Evolutionary conservation across 1,140 invertebrate species (phyloP), one percentile per base, ranked within the genome.

Genomic region (Aradophagus sp.): DNA sequence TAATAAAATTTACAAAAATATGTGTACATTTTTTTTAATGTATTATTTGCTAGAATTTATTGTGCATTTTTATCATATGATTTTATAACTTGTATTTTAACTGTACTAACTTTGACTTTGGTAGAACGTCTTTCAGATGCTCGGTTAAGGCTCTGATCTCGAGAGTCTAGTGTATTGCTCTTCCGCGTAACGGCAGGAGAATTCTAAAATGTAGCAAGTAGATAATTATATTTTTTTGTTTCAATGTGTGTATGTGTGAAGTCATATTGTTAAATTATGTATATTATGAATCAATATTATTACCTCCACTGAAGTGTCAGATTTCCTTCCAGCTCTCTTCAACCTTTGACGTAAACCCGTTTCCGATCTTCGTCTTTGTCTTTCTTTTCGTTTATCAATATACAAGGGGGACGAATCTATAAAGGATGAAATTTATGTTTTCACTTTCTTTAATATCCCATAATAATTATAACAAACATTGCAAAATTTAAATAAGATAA

Each of bases 301-400:
- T 75, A 88, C 87, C 80, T 88, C 87, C 1, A 66, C 61, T 8
- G 74, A 68, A 36, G 65, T 77, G 29, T 88, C 87, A 29, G 80
- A 83, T 66, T 87, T 87, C 56, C 85, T 85, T 62, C 70, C 56
- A 14, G 68, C 47, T 31, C 77, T 88, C 67, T 87, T 88, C 2
- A 90, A 77, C 61, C 88, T 86, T 10, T 89, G 87, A 69, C 89
- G 84, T 2, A 89, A 80, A 26, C 89, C 88, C 13, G 87, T 89
- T 77, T 92, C 91, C 0, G 90, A 90, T 81, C 90, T 91, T 45
- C 91, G 82, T 71, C 90, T 87, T 62, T 91, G 91, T 78, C 87
- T 88, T 75, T 90, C 92, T 63, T 92, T 88, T 29, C 92, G 81
- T 77, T 93, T 92, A 79, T 97, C 95, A 32, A 97, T 84, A 81